phyloP scores from a whole-genome alignment of 2,888 invertebrate species.

The Drosophila algonquin region DNA sequence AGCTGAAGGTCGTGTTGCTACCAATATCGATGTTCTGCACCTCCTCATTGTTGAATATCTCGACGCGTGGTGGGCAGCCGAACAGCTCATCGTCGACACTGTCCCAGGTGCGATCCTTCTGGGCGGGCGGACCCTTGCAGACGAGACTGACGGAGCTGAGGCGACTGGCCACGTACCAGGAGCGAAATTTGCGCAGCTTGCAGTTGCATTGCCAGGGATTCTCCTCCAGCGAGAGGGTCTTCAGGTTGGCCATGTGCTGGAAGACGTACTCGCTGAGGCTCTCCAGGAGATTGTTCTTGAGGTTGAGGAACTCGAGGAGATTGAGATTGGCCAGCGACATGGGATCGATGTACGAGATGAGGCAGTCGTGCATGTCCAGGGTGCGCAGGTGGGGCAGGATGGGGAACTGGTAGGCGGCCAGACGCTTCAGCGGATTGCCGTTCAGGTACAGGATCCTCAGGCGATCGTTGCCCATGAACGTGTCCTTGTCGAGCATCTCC shows the following conservation, averaged over 20 bases:
- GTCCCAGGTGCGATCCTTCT: slow-evolving; percentile 91
- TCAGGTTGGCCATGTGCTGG: slow-evolving; percentile 90
- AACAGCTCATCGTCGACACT: slow-evolving; percentile 90
- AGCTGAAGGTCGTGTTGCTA: slow-evolving; percentile 92
- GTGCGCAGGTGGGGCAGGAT: slow-evolving; percentile 91
- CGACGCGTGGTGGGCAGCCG: slow-evolving; percentile 92
- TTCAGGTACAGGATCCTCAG: slow-evolving; percentile 90
- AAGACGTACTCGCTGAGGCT: slow-evolving; percentile 88
- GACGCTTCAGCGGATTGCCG: slow-evolving; percentile 91
- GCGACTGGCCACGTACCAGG: slow-evolving; percentile 92
- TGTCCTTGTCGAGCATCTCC: slow-evolving; percentile 89
- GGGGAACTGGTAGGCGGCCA: slow-evolving; percentile 92
- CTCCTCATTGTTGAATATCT: slow-evolving; percentile 86
- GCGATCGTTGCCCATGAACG: slow-evolving; percentile 93
- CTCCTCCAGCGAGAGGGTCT: slow-evolving; percentile 91
- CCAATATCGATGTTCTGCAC: slow-evolving; percentile 89
- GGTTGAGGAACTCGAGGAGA: slow-evolving; percentile 90
- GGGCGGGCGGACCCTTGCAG: slow-evolving; percentile 89
- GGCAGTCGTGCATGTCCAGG: slow-evolving; percentile 92
- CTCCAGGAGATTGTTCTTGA: slow-evolving; percentile 92
- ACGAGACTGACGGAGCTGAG: slow-evolving; percentile 90
- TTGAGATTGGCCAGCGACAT: slow-evolving; percentile 91
- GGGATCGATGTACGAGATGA: slow-evolving; percentile 89
- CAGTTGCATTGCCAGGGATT: slow-evolving; percentile 97
- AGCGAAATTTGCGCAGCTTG: slow-evolving; percentile 91